These are phyloP conservation scores for Dione juno DNA, from an alignment of 2,888 invertebrate genomes.

Conservation along the genomic window DNA sequence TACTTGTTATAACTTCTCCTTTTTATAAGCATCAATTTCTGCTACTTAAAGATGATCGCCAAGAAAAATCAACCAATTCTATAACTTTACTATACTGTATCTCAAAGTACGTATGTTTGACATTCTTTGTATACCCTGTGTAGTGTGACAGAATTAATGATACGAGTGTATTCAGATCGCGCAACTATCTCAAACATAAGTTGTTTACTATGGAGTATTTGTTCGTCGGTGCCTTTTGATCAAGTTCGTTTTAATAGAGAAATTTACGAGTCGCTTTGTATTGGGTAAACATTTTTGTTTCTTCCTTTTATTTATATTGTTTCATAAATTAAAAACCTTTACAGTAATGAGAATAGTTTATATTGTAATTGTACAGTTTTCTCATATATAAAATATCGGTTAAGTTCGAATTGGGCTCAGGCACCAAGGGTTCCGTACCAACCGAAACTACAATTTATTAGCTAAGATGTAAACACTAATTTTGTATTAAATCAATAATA, in stretches of 20 bases:
- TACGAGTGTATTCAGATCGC: constrained; percentile 31
- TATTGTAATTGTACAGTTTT: no score
- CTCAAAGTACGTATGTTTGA: not conserved
- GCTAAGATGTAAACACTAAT: no score
- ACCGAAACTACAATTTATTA: no score
- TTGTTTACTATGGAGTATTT: constrained; percentile 40
- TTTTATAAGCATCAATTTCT: no score
- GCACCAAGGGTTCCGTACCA: no score
- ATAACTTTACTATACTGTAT: not conserved
- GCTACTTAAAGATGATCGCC: not conserved
- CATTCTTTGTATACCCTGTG: constrained; percentile 29
- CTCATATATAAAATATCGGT: no score
- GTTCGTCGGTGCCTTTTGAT: constrained; percentile 41
- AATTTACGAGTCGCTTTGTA: constrained; percentile 12
- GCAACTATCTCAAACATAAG: constrained; percentile 34
- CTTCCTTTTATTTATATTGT: not conserved
- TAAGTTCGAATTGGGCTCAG: no score
- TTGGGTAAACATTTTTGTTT: constrained; percentile 8
- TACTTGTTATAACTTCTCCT: no score
- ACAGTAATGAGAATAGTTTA: not conserved
- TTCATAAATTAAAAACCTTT: not conserved
- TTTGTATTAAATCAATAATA: no score
- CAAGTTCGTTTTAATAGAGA: constrained; percentile 4
- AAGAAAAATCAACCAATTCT: not conserved
- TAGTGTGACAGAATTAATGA: constrained; percentile 35